Evolutionary conservation across 2,797 vertebrate genomes (phyloP).

Genomic region (Hypotaenidia okinawae): DNA sequence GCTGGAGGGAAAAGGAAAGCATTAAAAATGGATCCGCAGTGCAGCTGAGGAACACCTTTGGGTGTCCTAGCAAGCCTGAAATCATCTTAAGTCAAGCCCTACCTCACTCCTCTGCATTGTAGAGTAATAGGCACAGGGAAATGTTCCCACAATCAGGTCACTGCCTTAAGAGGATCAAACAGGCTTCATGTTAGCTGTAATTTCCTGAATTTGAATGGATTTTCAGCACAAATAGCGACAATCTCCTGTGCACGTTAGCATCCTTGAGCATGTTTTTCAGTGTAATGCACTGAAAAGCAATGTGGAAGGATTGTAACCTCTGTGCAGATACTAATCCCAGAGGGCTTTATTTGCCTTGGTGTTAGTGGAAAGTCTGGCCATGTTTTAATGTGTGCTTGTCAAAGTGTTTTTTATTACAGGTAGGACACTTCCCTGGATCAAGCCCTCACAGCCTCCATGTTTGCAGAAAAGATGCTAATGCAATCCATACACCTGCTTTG

Average conservation of each 20-base stretch:
- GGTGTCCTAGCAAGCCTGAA: background rate
- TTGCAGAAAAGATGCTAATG: background rate
- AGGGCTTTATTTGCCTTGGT: background rate
- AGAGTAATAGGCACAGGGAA: background rate
- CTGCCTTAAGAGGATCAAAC: conserved; percentile 55
- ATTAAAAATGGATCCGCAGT: background rate
- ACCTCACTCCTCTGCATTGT: background rate
- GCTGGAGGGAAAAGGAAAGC: background rate
- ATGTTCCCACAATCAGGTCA: conserved; percentile 34
- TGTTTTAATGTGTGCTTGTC: background rate
- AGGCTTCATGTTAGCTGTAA: conserved; percentile 11
- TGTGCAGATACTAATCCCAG: background rate
- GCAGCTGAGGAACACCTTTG: background rate
- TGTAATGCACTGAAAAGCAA: background rate
- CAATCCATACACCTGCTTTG: background rate
- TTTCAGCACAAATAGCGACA: conserved; percentile 21
- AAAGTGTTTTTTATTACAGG: background rate
- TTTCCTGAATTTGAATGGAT: conserved; percentile 43
- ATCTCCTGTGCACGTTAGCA: background rate
- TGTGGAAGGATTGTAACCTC: background rate
- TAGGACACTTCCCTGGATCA: background rate
- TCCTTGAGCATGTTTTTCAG: background rate
- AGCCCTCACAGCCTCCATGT: background rate
- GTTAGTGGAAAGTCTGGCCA: background rate
- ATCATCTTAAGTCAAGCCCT: background rate